A percentile compares a stretch with the other conserved stretches of the same genome.
Conservation (phyloP, 1,140 invertebrate genomes). For the Luehdorfia chinensis region DNA sequence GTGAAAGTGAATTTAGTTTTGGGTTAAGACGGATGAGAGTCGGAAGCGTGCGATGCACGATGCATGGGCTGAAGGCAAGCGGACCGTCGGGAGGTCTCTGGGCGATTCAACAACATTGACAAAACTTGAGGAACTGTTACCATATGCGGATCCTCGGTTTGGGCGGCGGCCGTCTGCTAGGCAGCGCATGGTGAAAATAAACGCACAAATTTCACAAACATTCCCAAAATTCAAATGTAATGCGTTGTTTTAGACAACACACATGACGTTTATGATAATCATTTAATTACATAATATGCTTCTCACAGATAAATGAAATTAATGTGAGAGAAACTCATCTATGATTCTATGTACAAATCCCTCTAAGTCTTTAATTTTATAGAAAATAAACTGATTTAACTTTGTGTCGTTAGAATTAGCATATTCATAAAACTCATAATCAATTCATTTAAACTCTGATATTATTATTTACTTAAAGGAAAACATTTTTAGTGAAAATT, state of each 20-base stretch:
- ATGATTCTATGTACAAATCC: no score
- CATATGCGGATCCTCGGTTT: constrained; percentile 94
- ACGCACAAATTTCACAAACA: constrained; percentile 48
- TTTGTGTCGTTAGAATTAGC: no score
- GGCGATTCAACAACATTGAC: constrained; percentile 58
- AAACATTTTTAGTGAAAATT: no score
- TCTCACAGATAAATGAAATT: no score
- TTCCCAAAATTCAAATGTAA: constrained; percentile 24
- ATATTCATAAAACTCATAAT: no score
- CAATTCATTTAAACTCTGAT: no score
- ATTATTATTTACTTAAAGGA: no score
- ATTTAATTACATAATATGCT: no score
- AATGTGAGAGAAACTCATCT: no score
- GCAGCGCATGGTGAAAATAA: constrained; percentile 64
- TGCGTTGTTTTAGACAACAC: constrained; percentile 14
- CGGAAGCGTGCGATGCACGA: constrained; percentile 68
- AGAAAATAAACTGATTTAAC: no score
- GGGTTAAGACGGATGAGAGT: constrained; percentile 35
- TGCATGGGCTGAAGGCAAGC: constrained; percentile 64
- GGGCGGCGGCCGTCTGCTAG: constrained; percentile 86
- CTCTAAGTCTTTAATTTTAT: no score
- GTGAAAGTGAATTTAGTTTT: constrained; percentile 17
- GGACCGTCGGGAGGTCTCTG: constrained; percentile 63
- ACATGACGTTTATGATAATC: no score
- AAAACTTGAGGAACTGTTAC: constrained; percentile 80